Percentiles rank a stretch among this genome's conserved stretches.
phyloP scores from a whole-genome alignment of 2,888 invertebrate species.

The Diabrotica balteata region DNA sequence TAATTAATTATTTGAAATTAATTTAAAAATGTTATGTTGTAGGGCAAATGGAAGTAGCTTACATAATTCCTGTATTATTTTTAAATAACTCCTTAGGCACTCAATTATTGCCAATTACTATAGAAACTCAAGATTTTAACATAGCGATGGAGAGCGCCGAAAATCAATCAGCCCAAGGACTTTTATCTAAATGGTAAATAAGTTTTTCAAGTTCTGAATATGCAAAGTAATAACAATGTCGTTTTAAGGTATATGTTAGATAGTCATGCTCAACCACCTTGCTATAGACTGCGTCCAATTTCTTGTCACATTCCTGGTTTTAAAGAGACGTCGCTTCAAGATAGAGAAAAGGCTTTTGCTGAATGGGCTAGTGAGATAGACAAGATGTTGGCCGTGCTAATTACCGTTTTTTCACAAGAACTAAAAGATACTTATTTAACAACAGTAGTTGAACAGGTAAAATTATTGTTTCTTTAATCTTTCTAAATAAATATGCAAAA shows the following conservation, averaged over 20 bases:
- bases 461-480: too few relatives aligned
- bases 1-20: too few relatives aligned
- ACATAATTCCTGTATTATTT: constrained; percentile 80
- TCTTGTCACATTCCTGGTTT: constrained; percentile 65
- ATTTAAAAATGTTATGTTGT: constrained; percentile 41
- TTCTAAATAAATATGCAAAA: too few relatives aligned
- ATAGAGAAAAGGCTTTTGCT: constrained; percentile 61
- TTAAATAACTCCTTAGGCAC: constrained; percentile 80
- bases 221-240: too few relatives aligned
- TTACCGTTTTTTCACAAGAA: constrained; percentile 76
- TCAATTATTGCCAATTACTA: constrained; percentile 77
- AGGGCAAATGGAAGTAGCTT: constrained; percentile 78
- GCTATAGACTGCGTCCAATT: constrained; percentile 74
- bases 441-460: constrained; percentile 79
- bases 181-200: constrained; percentile 72
- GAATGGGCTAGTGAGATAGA: constrained; percentile 68
- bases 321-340: constrained; percentile 60
- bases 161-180: constrained; percentile 65
- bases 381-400: constrained; percentile 71
- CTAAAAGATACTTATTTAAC: constrained; percentile 82
- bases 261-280: constrained; percentile 75
- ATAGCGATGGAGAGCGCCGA: constrained; percentile 74
- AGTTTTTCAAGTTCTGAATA: too few relatives aligned
- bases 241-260: constrained; percentile 72
- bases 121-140: constrained; percentile 81